Base-by-base conservation (phyloP, 2,888 invertebrate genomes). In the Spisula subtruncata region DNA sequence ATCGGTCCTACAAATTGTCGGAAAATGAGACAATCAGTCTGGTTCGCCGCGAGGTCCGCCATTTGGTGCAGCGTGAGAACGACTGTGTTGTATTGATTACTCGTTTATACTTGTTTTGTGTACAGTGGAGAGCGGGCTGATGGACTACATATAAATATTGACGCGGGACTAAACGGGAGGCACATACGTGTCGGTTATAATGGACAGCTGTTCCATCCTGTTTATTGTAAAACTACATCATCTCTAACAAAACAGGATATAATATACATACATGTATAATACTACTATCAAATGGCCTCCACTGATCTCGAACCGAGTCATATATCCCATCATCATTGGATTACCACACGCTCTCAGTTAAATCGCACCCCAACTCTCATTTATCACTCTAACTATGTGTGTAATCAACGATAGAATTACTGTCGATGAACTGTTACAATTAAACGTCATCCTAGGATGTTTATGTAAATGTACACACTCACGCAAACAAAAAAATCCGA, bases 61-160 rank as follows among this genome's bases (percentile, higher is more conserved):
- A 75, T 75, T 75, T 75, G 32, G 75, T 16, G 32, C 75, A 32
- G 75, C 75, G 75, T 75, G 75, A 29, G 75, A 32, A 75, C 75
- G 16, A 18, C 75, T 75, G 75, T 29, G 12, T 16, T 14, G 75
- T 75, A 75, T 75, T 75, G 75, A 75, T 75, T 32, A 75, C 75
- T 32, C 16, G 8, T 71, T 14, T 75, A 25, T 32, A 6, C 29
- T 14, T 75, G 75, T 75, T 75, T 75, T 75, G 32, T 75, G 35
- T 5, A 75, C 75, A 75, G 12, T 32, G 16, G 16, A 2, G 2
- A 25, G 16, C 32, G 35, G 35, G 25, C 18, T 32, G 35, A 18
- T 18, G 16, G 5, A 35, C 75, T 35, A 6, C 8, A 32, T 14
- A 25, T 75, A 75, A 75, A 75, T 75, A 75, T 75, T 75, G 75